phyloP scores from a whole-genome alignment of 2,797 vertebrate species.

The Clarias pachynema region DNA sequence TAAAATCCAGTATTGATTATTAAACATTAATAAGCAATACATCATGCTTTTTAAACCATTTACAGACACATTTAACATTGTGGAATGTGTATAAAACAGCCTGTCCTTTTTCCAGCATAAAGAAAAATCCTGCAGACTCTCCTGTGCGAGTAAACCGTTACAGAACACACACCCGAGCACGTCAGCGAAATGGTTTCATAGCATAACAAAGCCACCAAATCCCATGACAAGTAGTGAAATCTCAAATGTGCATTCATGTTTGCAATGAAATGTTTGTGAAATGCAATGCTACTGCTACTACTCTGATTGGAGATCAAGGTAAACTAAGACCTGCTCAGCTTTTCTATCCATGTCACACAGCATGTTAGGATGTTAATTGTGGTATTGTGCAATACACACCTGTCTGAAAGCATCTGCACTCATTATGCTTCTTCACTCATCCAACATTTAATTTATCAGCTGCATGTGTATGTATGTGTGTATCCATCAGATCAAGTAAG shows the following conservation, averaged over 20 bases:
- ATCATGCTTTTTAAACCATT: background rate
- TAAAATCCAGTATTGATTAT: background rate
- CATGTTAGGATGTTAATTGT: too few species aligned
- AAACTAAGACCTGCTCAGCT: background rate
- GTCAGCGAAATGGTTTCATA: background rate
- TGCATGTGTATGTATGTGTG: background rate
- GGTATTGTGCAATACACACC: too few species aligned
- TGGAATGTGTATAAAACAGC: background rate
- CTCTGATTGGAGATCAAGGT: background rate
- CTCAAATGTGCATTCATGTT: background rate
- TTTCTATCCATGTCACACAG: background rate
- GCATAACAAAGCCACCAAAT: background rate
- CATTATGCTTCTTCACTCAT: background rate
- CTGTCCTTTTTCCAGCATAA: too few species aligned
- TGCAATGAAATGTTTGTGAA: background rate
- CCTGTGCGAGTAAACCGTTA: background rate
- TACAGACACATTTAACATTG: too few species aligned
- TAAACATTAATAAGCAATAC: background rate
- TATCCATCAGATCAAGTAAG: background rate
- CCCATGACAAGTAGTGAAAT: background rate
- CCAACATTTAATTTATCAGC: background rate
- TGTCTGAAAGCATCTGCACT: too few species aligned
- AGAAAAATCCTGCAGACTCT: too few species aligned
- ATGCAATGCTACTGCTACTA: background rate
- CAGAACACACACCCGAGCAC: background rate